Conservation (phyloP, 2,797 vertebrate genomes). For the Anisognathus igniventris region DNA sequence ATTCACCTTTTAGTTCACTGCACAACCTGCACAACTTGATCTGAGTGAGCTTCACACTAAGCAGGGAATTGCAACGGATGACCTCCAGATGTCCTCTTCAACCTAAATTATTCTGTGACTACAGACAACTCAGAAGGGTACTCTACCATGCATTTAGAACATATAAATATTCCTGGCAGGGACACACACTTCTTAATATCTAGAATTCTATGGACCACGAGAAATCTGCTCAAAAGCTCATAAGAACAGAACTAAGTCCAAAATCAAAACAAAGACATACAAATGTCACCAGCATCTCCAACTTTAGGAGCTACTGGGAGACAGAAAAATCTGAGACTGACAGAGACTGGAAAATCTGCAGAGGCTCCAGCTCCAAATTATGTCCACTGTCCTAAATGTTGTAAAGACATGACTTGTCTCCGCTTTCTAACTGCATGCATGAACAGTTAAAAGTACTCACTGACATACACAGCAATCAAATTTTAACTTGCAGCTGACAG, state of each 20-base stretch:
- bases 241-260: not conserved
- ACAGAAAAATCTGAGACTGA: not conserved
- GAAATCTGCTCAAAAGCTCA: not conserved
- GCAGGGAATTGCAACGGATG: not conserved
- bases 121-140: not conserved
- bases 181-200: not conserved
- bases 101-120: not conserved
- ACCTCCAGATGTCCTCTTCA: not conserved
- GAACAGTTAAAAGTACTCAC: not conserved
- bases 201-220: not conserved
- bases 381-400: accelerated
- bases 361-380: not conserved
- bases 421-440: not conserved
- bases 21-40: not conserved
- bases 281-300: not conserved
- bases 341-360: not conserved
- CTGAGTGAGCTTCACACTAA: not conserved
- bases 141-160: not conserved
- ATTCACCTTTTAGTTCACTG: not conserved
- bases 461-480: not conserved
- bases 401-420: not conserved
- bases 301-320: not conserved
- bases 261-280: not conserved
- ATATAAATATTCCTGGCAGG: not conserved
- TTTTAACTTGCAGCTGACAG: not conserved